phyloP scores from a whole-genome alignment of 2,113 vertebrate species.

The Cercopithecus mona region DNA sequence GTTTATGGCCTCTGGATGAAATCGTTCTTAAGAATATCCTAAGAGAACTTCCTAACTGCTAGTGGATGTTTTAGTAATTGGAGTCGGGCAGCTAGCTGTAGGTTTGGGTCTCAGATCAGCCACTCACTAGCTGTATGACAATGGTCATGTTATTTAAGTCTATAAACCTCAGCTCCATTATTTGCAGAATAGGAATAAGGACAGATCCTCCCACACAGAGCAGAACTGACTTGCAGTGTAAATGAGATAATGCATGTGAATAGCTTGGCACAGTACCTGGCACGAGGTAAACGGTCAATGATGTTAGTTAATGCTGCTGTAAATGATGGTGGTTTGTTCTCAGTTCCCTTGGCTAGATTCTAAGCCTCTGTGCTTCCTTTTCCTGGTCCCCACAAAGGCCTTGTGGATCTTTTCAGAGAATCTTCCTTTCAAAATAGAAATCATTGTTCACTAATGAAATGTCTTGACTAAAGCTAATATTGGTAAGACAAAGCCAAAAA shows the following conservation, averaged over 20 bases:
- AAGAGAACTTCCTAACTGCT: not conserved
- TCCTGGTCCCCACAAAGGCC: too few relatives aligned
- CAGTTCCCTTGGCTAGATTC: not conserved
- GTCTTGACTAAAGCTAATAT: not conserved
- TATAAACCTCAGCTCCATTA: not conserved
- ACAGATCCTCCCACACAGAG: not conserved
- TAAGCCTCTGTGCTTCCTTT: conserved; percentile 20
- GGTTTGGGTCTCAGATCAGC: not conserved
- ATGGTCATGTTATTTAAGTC: not conserved
- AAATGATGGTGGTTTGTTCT: not conserved
- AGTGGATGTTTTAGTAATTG: not conserved
- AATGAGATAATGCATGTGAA: not conserved
- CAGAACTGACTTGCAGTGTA: not conserved
- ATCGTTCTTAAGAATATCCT: not conserved
- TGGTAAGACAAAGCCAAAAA: not conserved
- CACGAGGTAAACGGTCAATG: not conserved
- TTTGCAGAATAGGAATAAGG: conserved; percentile 5
- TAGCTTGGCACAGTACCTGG: not conserved
- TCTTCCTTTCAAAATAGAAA: too few relatives aligned
- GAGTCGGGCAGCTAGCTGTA: not conserved
- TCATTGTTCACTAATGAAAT: not conserved
- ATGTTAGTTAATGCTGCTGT: not conserved
- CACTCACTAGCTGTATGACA: not conserved
- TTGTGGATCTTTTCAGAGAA: too few relatives aligned
- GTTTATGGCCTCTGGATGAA: not conserved